Base-by-base conservation (phyloP, 2,888 invertebrate species). In the Caenorhabditis sp. region DNA sequence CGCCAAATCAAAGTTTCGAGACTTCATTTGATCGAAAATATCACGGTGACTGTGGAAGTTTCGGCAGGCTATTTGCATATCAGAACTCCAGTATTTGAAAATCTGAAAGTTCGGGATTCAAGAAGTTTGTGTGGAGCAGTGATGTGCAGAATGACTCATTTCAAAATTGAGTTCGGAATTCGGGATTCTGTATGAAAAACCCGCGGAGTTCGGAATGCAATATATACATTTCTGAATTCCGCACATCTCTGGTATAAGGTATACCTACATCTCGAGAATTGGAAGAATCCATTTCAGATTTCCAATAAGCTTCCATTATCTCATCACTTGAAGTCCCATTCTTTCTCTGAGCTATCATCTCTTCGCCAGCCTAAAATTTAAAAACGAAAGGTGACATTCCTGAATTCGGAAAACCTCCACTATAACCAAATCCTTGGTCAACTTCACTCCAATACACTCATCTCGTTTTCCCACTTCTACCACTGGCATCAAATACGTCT, bases 401-500 rank as follows among this genome's bases (percentile, higher is more conserved):
- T n/a, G n/a, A n/a, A n/a, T n/a, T n/a, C n/a, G n/a, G n/a, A n/a
- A n/a, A n/a, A n/a, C n/a, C 35, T 79, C 77, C 22, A 79, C 77
- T 28, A 79, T 58, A 22, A 79, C 56, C n/a, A 79, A 47, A 58
- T 76, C 68, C 19, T 76, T 73, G 7, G 81, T 81, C 22, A 44
- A 22, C 44, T 81, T 81, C 0, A 75, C 75, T 19, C 75, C 70
- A 31, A 70, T 31, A 28, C 69, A 64, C 47, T 70, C 63, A 44
- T 75, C 69, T 38, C 70, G 28, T 12, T 64, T 69, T 16, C 3
- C 26, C 26, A 31, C 19, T 6, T 81, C 81, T 1, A 66, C 56
- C 0, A 81, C 56, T 8, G 81, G 81, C 44, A 81, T 56, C 22
- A 80, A 41, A 22, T 69, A 73, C 8, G 80, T 80, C 80, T 80